phyloP scores from a whole-genome alignment of 1,140 invertebrate species.

The Aphidius gifuensis region DNA sequence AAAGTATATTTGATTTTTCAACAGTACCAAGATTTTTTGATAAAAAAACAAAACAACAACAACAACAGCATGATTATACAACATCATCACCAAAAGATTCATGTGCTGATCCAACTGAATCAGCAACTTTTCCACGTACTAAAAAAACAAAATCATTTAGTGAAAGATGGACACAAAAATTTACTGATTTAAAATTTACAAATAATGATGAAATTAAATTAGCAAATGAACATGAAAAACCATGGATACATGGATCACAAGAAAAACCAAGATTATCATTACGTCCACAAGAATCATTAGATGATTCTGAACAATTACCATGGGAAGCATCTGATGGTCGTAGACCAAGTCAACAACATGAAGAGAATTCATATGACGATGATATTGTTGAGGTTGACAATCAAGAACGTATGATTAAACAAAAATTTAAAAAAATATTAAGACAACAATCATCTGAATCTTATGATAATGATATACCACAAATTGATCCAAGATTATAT shows the following conservation, averaged over 20 bases:
- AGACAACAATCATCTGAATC: slow-evolving; percentile 32
- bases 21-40: slow-evolving; percentile 74
- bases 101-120: slow-evolving; percentile 49
- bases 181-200: slow-evolving; percentile 37
- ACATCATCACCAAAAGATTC: slow-evolving; percentile 48
- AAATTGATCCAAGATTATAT: slow-evolving; percentile 29
- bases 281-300: slow-evolving; percentile 30
- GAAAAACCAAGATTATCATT: slow-evolving; percentile 47
- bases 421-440: slow-evolving; percentile 15
- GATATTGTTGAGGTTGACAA: slow-evolving; percentile 24
- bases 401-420: slow-evolving; percentile 10
- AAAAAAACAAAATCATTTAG: slow-evolving; percentile 47
- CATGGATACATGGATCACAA: slow-evolving; percentile 52
- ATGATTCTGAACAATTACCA: slow-evolving; percentile 30
- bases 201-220: slow-evolving; percentile 38
- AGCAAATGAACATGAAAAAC: slow-evolving; percentile 43
- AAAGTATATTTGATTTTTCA: slow-evolving; percentile 69
- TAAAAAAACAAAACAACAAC: slow-evolving; percentile 51
- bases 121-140: slow-evolving; percentile 53
- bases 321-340: slow-evolving; percentile 40
- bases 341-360: slow-evolving; percentile 15
- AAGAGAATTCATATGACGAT: slow-evolving; percentile 20
- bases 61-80: slow-evolving; percentile 41
- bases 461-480: slow-evolving; percentile 32
- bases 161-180: slow-evolving; percentile 55